phyloP scores from a whole-genome alignment of 2,888 invertebrate species.

The Amphipyra berbera region DNA sequence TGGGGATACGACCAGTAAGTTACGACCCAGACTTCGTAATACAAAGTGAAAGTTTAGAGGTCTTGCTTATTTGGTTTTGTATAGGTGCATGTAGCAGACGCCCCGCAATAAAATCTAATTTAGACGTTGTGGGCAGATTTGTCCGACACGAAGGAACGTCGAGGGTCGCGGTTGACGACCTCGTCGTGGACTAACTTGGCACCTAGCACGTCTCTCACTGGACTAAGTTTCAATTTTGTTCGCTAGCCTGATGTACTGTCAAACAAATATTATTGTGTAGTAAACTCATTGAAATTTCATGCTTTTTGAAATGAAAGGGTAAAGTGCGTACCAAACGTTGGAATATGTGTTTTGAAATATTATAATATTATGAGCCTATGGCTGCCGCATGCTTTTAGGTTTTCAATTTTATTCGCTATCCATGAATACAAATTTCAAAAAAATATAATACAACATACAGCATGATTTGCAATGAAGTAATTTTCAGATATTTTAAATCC shows the following conservation, averaged over 20 bases:
- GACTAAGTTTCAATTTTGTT: constrained; percentile 39
- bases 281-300: constrained; percentile 12
- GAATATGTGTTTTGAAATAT: too few species aligned
- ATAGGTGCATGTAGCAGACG: constrained; percentile 80
- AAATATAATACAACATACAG: too few species aligned
- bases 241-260: constrained; percentile 7
- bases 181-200: constrained; percentile 59
- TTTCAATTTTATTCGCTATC: too few species aligned
- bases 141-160: constrained; percentile 79
- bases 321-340: constrained; percentile 1
- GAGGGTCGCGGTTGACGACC: constrained; percentile 87
- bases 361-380: too few species aligned
- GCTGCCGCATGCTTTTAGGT: too few species aligned
- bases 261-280: constrained; percentile 16
- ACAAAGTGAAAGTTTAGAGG: constrained; percentile 23
- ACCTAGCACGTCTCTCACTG: constrained; percentile 24
- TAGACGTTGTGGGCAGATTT: constrained; percentile 88
- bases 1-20: constrained; percentile 72
- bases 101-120: constrained; percentile 89
- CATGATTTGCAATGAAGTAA: too few species aligned
- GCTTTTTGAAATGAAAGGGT: constrained; percentile 5
- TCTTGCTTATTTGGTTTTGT: constrained; percentile 70
- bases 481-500: too few species aligned
- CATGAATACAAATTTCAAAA: too few species aligned
- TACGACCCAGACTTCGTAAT: constrained; percentile 56